A percentile compares a stretch with the other conserved stretches of the same genome.
Conservation (phyloP, 2,797 vertebrate genomes). For the Darevskia mixta region DNA sequence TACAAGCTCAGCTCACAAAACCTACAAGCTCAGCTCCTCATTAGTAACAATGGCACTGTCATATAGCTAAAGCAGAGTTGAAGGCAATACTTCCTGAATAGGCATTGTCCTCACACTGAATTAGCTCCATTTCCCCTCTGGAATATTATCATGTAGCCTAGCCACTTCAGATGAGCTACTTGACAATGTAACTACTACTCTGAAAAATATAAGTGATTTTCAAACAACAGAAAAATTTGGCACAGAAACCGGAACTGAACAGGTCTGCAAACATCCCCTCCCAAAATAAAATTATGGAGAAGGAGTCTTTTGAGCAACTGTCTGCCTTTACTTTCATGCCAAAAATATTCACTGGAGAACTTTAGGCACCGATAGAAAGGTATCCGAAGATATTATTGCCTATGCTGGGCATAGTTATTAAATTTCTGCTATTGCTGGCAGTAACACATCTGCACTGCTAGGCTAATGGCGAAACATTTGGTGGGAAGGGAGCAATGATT, state of each 20-base stretch:
- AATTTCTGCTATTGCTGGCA: neutral
- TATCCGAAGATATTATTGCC: neutral
- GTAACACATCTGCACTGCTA: conserved; percentile 4
- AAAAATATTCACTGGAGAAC: neutral
- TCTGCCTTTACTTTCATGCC: neutral
- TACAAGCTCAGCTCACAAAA: no score
- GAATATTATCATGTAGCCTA: neutral
- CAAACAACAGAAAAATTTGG: neutral
- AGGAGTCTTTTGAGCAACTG: neutral
- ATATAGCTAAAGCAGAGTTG: neutral
- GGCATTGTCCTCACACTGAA: neutral
- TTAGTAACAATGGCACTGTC: neutral
- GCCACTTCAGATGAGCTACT: neutral
- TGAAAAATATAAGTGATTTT: neutral
- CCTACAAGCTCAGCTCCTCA: no score
- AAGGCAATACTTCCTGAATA: neutral
- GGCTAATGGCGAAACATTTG: neutral
- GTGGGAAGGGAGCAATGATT: neutral
- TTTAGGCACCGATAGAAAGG: neutral
- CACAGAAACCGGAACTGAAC: neutral
- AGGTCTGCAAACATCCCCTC: neutral
- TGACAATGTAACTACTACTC: neutral
- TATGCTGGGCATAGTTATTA: neutral
- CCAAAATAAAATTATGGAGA: neutral
- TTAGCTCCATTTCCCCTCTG: neutral